Evolutionary conservation across 2,888 invertebrate species (phyloP), one percentile per base, ranked within the genome.

Genomic region (Sisyra terminalis): DNA sequence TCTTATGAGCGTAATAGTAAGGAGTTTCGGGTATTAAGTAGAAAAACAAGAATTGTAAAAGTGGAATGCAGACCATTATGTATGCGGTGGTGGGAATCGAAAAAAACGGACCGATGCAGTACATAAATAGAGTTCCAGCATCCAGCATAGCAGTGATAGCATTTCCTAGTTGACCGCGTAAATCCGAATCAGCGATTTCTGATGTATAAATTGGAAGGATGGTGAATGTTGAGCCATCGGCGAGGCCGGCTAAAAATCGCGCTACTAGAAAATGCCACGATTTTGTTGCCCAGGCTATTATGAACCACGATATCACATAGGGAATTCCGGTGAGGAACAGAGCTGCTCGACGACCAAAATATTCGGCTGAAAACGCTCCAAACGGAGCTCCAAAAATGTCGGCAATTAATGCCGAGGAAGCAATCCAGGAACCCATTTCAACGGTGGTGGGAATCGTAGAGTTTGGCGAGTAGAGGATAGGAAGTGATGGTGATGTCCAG

Each of bases 401-500:
- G 50, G 73, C 74, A 40, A 74, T 59, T 48, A 73, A 68, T 62
- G 70, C 71, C 51, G 74, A 65, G 39, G 73, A 73, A 2, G 68
- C 69, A 53, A 70, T 67, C 70, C 69, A 69, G 56, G 70, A 67
- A 52, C 64, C 63, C 48, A 69, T 57, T 46, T 61, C 63, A 9
- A 52, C 17, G 11, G 63, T 54, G 42, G 66, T 64, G 40, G 59
- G 63, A 53, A 69, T 67, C 11, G 57, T 51, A 47, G 66, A 65
- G 16, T 63, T 56, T 11, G 51, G 30, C 40, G 62, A 59, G 46
- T 57, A 53, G 9, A 70, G 61, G 50, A 59, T 58, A 15, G 61
- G 56, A 29, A 69, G 50, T 31, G 67, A 67, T 13, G 69, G 69
- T 43, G 69, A 69, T 11, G 69, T 66, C 69, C 69, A 69, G 39